Evolutionary conservation across 2,113 vertebrate species (phyloP).

Genomic region (Pituophis catenifer): DNA sequence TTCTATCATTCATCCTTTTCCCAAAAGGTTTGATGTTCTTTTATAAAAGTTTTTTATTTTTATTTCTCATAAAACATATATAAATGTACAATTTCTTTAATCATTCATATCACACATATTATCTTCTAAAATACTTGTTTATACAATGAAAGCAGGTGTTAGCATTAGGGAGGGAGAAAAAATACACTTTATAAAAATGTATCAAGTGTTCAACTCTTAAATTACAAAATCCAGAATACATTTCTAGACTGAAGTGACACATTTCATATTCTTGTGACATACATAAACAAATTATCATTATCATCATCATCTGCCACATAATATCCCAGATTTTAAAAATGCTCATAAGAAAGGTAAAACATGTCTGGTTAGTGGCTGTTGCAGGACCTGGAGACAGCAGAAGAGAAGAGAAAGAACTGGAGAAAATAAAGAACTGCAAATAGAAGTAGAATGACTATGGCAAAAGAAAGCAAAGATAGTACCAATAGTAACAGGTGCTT

Average conservation of each 20-base stretch:
- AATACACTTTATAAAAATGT: background rate
- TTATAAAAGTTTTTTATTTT: no score
- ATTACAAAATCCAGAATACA: background rate
- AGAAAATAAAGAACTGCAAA: background rate
- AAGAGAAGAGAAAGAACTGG: background rate
- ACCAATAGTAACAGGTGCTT: background rate
- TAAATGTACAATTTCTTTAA: no score
- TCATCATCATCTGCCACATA: background rate
- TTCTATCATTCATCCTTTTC: background rate
- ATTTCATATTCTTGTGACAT: background rate
- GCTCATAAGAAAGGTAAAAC: background rate
- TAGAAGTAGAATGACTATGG: background rate
- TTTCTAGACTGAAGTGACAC: background rate
- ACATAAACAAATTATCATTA: background rate
- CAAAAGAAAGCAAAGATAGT: background rate
- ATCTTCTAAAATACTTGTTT: background rate
- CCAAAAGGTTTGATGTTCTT: background rate
- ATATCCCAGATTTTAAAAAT: background rate
- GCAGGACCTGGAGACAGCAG: background rate
- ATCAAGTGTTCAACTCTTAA: background rate
- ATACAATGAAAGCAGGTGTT: background rate
- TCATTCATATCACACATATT: no score
- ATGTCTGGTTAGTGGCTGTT: background rate
- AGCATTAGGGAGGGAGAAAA: background rate
- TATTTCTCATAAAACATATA: no score